Evolutionary conservation across 2,113 vertebrate genomes (phyloP).

Genomic region (Ibidorhyncha struthersii): DNA sequence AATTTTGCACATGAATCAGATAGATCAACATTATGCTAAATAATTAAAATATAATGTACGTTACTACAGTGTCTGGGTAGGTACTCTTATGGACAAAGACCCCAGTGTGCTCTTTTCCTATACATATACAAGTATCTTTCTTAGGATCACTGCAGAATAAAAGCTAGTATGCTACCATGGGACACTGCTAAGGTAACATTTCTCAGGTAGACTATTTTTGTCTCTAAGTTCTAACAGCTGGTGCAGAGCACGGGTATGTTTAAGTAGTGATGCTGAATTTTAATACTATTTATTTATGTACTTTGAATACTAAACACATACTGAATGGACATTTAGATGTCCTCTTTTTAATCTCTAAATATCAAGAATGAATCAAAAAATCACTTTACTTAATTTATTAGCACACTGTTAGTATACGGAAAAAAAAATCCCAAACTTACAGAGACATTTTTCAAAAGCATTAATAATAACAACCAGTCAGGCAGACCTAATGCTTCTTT

Average conservation of each 20-base stretch:
- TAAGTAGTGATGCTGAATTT: neutral
- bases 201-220: neutral
- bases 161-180: neutral
- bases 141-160: neutral
- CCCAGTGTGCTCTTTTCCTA: neutral
- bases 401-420: neutral
- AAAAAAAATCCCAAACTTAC: neutral
- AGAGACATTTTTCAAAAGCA: neutral
- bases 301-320: neutral
- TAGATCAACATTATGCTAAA: neutral
- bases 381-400: neutral
- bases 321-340: neutral
- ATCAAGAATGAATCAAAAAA: neutral
- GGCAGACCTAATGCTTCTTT: neutral
- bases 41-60: neutral
- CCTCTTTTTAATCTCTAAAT: neutral
- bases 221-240: neutral
- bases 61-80: neutral
- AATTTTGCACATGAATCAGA: neutral
- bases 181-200: neutral
- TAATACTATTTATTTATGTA: neutral
- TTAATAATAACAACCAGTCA: neutral
- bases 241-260: neutral
- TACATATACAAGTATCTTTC: neutral
- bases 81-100: neutral